phyloP scores from a whole-genome alignment of 2,113 vertebrate species.

The Zosterops borbonicus region DNA sequence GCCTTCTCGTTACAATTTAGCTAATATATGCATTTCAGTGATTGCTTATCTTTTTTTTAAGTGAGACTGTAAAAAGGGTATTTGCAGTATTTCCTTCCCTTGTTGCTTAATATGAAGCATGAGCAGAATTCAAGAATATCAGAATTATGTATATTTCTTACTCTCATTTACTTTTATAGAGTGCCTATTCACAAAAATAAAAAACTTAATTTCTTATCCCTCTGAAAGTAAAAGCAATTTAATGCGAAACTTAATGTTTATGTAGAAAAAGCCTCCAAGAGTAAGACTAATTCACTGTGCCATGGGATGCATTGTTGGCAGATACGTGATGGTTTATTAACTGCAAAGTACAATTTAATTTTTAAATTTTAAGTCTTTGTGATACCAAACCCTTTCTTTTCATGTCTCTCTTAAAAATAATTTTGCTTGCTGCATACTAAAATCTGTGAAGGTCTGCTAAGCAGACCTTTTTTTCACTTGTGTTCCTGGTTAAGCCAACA shows the following conservation, averaged over 20 bases:
- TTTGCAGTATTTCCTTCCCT: constrained; percentile 12
- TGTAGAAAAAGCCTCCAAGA: background rate
- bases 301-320: background rate
- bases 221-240: background rate
- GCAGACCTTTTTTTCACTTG: background rate
- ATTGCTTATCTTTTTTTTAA: constrained; percentile 46
- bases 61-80: constrained; percentile 34
- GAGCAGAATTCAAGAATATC: constrained; percentile 40
- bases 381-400: background rate
- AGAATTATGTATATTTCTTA: background rate
- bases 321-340: background rate
- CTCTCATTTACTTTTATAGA: constrained; percentile 45
- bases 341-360: background rate
- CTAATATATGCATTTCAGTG: constrained; percentile 54
- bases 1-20: constrained; percentile 58
- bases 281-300: background rate
- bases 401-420: background rate
- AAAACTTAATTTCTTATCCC: constrained; percentile 3
- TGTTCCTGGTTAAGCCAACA: background rate
- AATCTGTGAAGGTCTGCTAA: background rate
- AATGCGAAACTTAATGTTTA: constrained; percentile 17
- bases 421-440: background rate
- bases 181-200: constrained; percentile 21
- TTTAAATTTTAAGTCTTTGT: background rate
- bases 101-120: background rate